Percentiles rank a stretch among this genome's conserved stretches.
phyloP scores from a whole-genome alignment of 2,888 invertebrate genomes.

The Dicyrtoma fusca region DNA sequence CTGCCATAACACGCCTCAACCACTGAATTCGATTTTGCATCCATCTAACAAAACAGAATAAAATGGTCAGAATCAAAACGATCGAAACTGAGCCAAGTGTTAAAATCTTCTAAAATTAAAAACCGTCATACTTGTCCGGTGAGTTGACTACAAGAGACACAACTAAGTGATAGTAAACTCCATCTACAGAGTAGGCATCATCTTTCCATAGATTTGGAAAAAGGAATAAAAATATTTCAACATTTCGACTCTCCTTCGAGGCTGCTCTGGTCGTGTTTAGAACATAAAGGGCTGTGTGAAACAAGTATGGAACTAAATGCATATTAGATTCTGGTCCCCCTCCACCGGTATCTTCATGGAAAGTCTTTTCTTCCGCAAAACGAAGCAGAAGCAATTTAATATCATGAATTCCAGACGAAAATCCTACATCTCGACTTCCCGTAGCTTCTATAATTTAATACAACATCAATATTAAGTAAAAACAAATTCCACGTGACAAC shows the following conservation, averaged over 20 bases:
- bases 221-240: conserved; percentile 52
- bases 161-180: conserved; percentile 84
- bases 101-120: neutral
- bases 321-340: conserved; percentile 96
- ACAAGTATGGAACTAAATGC: conserved; percentile 91
- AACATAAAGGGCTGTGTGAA: conserved; percentile 93
- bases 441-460: conserved; percentile 37
- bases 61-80: neutral
- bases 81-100: neutral
- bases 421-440: conserved; percentile 70
- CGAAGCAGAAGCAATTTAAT: conserved; percentile 83
- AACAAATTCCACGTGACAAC: neutral
- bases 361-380: conserved; percentile 91
- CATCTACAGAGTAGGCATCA: conserved; percentile 85
- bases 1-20: conserved; percentile 74
- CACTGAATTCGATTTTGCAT: conserved; percentile 70
- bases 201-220: conserved; percentile 66
- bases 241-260: conserved; percentile 51
- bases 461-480: conserved; percentile 59
- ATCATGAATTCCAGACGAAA: conserved; percentile 85
- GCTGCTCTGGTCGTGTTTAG: conserved; percentile 72
- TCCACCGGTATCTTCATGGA: conserved; percentile 97
- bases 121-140: conserved; percentile 60
- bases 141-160: conserved; percentile 79
- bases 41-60: conserved; percentile 69